These are phyloP conservation scores for Peucedramus taeniatus DNA, from an alignment of 2,113 vertebrate species.

Conservation along the genomic window DNA sequence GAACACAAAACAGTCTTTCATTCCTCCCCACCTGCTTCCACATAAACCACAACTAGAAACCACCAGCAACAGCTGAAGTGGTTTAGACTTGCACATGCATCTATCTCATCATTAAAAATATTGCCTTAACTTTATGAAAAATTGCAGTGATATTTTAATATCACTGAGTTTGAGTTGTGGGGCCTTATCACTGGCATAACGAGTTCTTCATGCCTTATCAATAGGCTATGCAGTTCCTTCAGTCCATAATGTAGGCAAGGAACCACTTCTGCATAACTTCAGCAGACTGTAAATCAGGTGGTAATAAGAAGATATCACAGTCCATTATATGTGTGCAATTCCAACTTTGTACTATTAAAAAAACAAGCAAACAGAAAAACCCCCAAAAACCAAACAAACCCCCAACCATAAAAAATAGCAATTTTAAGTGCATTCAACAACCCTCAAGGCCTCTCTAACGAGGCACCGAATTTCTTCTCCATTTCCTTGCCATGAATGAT, in stretches of 20 bases:
- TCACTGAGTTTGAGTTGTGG: no score
- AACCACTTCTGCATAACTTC: background rate
- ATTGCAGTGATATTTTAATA: background rate
- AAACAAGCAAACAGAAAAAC: background rate
- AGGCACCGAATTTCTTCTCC: background rate
- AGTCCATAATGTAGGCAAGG: background rate
- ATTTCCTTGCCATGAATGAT: background rate
- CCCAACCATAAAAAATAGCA: background rate
- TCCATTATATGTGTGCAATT: background rate
- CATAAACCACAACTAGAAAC: background rate
- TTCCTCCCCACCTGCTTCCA: background rate
- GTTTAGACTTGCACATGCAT: background rate
- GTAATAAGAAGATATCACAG: background rate
- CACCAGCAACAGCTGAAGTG: background rate
- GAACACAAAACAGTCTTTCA: background rate
- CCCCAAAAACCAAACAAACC: background rate
- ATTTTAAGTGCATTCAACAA: background rate
- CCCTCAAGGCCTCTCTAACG: conserved; percentile 14
- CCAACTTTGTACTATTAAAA: background rate
- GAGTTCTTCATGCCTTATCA: background rate
- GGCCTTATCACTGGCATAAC: background rate
- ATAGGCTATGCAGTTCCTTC: background rate
- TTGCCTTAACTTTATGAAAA: background rate
- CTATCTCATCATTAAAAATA: background rate
- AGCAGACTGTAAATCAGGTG: background rate